These are phyloP conservation scores for Brachionus koreanus DNA, from an alignment of 1,140 invertebrate species.

Conservation along the genomic window DNA sequence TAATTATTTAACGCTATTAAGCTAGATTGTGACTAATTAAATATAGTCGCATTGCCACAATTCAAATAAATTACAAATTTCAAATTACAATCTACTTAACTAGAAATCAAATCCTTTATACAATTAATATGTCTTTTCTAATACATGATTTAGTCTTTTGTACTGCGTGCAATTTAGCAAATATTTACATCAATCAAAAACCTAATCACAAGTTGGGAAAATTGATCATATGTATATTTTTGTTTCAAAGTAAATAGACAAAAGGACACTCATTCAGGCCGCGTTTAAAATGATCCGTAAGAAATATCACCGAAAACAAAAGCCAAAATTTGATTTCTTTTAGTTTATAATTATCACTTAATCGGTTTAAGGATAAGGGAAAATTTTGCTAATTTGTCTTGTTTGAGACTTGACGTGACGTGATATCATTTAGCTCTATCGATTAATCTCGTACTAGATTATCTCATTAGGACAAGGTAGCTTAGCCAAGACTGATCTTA, in stretches of 20 bases:
- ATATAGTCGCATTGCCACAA: neutral
- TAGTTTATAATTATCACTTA: neutral
- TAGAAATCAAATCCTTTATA: neutral
- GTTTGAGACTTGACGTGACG: constrained; percentile 31
- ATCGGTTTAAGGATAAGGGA: constrained; percentile 15
- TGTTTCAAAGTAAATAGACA: neutral
- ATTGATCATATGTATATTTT: constrained; percentile 17
- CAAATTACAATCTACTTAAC: constrained; percentile 8
- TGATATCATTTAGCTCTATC: neutral
- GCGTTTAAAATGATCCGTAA: neutral
- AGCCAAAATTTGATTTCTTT: neutral
- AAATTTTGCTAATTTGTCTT: neutral
- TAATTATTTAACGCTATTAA: neutral
- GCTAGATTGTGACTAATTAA: neutral
- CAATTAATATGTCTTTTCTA: neutral
- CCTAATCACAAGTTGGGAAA: constrained; percentile 29
- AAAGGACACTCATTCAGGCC: neutral
- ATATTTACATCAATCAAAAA: constrained; percentile 26
- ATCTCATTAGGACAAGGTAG: constrained; percentile 7
- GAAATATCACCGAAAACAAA: constrained; percentile 17
- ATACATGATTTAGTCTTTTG: neutral
- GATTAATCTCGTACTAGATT: constrained; percentile 12
- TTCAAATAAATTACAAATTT: neutral
- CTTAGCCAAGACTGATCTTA: neutral
- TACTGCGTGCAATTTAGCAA: neutral